Evolutionary conservation across 2,888 invertebrate species (phyloP), one percentile per base, ranked within the genome.

Genomic region (Lithophane leautieri): DNA sequence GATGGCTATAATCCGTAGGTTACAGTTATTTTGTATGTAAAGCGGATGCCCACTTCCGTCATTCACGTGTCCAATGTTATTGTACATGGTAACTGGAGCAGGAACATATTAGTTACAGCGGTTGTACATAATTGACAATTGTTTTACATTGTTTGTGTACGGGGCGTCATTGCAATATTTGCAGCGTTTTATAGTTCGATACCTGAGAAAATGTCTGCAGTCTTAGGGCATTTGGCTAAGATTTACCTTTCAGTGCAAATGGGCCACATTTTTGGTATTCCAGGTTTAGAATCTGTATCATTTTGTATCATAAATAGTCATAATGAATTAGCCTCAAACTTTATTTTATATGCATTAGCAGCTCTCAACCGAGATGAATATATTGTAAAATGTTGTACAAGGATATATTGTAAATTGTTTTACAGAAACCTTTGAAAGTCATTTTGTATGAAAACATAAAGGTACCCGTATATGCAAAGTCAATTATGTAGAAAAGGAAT

Each of bases 11-110:
- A 89, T 87, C 86, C 84, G 84, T 83, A 58, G 78, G 87, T 79
- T 86, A 84, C 89, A 85, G 88, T 89, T 91, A 91, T 91, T 91
- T 91, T 88, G 89, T 89, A 89, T 89, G 81, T 80, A 78, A 86
- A 89, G 85, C 94, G 95, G 95, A 95, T 92, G 94, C 83, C 67
- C 72, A 88, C 94, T 91, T 95, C 95, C 95, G 95, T 91, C 89
- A 91, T 91, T 90, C 86, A 89, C 90, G 88, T 89, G 88, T 82
- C 87, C 84, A 80, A 83, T 89, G 89, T 89, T 90, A 93, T 93
- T 93, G 94, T 93, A 86, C 85, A 85, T 81, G 87, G 87, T 90
- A 94, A 94, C 90, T 94, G 92, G 95, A 93, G 93, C 94, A 91
- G 75, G 86, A 84, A 88, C 83, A 86, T 89, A 90, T 92, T 91